Conservation (phyloP, 2,888 invertebrate genomes). For the Xestoiulus laeticollis region DNA sequence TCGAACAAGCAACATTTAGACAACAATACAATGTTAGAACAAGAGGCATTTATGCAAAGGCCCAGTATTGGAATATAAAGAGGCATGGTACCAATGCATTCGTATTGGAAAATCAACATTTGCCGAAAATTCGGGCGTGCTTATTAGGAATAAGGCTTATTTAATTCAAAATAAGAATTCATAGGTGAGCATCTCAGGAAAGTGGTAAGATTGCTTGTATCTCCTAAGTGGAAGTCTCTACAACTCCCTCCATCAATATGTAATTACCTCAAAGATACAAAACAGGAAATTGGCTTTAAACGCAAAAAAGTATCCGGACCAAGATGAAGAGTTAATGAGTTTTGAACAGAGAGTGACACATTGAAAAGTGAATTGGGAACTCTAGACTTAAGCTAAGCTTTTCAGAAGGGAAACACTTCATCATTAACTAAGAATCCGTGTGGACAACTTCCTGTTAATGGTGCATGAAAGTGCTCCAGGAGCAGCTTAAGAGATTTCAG, state of each 20-base stretch:
- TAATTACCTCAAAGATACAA: neutral
- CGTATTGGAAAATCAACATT: no score
- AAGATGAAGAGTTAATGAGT: slow-evolving; percentile 26
- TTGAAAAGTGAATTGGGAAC: neutral
- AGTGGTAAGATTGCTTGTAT: neutral
- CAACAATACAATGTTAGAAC: no score
- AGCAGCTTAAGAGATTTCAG: neutral
- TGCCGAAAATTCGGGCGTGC: no score
- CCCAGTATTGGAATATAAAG: no score
- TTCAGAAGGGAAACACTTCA: slow-evolving; percentile 12
- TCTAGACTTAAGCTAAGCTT: neutral
- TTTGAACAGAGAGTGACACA: slow-evolving; percentile 15
- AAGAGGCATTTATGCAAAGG: no score
- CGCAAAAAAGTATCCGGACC: slow-evolving; percentile 15
- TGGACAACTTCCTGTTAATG: slow-evolving; percentile 14
- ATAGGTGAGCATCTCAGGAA: neutral
- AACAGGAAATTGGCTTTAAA: slow-evolving; percentile 18
- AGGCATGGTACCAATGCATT: no score
- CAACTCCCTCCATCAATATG: neutral
- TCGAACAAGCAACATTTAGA: no score
- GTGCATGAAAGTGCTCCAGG: slow-evolving; percentile 1
- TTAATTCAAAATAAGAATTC: neutral
- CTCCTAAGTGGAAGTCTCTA: neutral
- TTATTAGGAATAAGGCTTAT: no score
- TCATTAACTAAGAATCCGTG: slow-evolving; percentile 26